These are phyloP conservation scores for Amiota communis DNA, from an alignment of 2,888 invertebrate genomes.

Conservation along the genomic window DNA sequence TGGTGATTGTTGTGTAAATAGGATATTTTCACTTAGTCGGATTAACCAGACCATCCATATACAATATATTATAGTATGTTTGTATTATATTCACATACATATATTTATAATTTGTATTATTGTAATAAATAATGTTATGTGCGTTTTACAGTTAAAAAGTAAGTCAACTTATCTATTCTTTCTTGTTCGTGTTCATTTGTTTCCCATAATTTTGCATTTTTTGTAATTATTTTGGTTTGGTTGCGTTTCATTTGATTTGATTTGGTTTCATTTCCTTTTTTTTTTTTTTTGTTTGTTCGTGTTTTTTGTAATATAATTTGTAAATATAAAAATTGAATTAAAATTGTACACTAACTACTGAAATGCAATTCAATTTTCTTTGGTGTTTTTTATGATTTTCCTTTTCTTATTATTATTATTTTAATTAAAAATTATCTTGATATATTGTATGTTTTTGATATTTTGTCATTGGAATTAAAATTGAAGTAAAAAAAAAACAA, in stretches of 20 bases:
- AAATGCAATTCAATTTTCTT: constrained; percentile 13
- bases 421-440: background rate
- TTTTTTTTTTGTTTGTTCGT: constrained; percentile 31
- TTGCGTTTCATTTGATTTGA: constrained; percentile 26
- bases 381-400: constrained; percentile 9
- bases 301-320: background rate
- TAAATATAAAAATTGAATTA: background rate
- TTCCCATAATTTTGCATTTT: constrained; percentile 27
- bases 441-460: no score
- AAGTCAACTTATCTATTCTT: background rate
- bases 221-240: constrained; percentile 8
- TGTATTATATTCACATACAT: background rate
- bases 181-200: constrained; percentile 11
- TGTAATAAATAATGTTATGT: background rate
- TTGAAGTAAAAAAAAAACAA: background rate
- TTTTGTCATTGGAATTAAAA: background rate
- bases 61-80: background rate
- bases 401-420: constrained; percentile 15
- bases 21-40: background rate
- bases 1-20: no score
- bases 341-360: constrained; percentile 12
- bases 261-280: constrained; percentile 28
- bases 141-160: background rate
- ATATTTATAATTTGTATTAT: no score
- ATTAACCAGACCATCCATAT: no score